These are phyloP conservation scores for Callosobruchus maculatus DNA, from an alignment of 2,888 invertebrate genomes.

Conservation along the genomic window DNA sequence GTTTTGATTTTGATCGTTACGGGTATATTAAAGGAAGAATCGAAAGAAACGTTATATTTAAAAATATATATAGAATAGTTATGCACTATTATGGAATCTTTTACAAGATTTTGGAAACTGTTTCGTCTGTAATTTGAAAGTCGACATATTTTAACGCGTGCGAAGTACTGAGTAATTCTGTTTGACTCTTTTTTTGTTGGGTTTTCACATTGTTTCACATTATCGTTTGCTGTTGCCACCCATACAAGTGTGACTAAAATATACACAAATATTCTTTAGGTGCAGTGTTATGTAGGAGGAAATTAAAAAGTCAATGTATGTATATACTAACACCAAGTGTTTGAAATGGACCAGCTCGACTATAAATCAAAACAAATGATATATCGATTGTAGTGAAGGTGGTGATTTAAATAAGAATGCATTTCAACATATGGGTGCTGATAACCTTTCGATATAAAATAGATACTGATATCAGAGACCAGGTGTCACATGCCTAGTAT, in stretches of 20 bases:
- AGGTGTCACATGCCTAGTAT: neutral
- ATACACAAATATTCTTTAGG: neutral
- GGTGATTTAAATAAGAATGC: neutral
- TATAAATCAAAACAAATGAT: neutral
- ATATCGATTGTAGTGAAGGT: neutral
- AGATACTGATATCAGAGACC: constrained; percentile 7
- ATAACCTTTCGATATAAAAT: neutral
- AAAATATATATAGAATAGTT: too few species aligned
- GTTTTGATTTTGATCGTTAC: too few species aligned
- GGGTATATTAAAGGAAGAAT: too few species aligned
- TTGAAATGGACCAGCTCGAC: neutral
- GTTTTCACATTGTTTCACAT: too few species aligned
- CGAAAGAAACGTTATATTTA: too few species aligned
- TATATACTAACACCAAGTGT: neutral
- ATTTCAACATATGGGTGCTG: neutral
- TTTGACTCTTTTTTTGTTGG: too few species aligned
- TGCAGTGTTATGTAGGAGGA: neutral
- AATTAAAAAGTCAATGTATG: neutral
- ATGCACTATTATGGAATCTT: too few species aligned
- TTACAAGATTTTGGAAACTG: too few species aligned
- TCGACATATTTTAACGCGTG: too few species aligned
- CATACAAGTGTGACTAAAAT: neutral
- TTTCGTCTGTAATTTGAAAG: too few species aligned
- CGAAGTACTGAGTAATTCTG: too few species aligned
- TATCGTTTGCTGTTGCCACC: neutral